phyloP scores from a whole-genome alignment of 92 coral and sea anemone species.

The Virgularia gustaviana region DNA sequence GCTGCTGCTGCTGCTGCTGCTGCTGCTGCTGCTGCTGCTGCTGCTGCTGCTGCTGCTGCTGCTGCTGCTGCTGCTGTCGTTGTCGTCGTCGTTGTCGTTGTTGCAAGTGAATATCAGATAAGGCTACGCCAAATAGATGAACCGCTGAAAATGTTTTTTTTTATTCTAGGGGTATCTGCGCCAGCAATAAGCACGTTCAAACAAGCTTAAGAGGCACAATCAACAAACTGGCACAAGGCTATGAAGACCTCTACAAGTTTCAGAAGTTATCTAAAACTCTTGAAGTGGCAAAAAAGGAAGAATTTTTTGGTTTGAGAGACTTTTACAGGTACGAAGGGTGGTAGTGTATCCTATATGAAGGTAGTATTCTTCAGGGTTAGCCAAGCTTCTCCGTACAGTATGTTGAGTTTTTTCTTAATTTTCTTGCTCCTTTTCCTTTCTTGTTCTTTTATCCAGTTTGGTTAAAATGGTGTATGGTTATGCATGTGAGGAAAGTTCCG shows the following conservation, averaged over 20 bases:
- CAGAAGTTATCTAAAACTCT: slow-evolving; percentile 52
- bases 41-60: too few relatives aligned
- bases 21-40: too few relatives aligned
- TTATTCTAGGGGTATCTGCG: slow-evolving; percentile 68
- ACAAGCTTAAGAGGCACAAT: slow-evolving; percentile 50
- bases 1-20: too few relatives aligned
- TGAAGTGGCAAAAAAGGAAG: slow-evolving; percentile 65
- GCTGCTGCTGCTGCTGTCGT: too few relatives aligned
- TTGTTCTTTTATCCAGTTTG: slow-evolving; percentile 43
- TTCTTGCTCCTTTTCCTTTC: too few relatives aligned
- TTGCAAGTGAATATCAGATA: neutral
- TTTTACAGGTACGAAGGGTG: slow-evolving; percentile 66
- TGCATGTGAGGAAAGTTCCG: slow-evolving; percentile 44
- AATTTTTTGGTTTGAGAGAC: slow-evolving; percentile 83
- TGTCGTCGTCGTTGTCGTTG: too few relatives aligned
- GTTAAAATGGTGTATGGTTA: slow-evolving; percentile 74
- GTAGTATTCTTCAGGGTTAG: too few relatives aligned
- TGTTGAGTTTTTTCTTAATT: too few relatives aligned
- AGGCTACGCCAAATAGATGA: neutral
- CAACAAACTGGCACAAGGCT: slow-evolving; percentile 59
- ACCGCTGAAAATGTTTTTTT: neutral
- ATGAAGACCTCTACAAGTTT: slow-evolving; percentile 52
- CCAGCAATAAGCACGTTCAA: slow-evolving; percentile 55
- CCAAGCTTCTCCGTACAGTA: too few relatives aligned
- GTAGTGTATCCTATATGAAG: too few relatives aligned